Percentiles rank a stretch among this genome's conserved stretches.
These are phyloP conservation scores for Hestina assimilis DNA, from an alignment of 1,140 invertebrate genomes.

Conservation along the genomic window DNA sequence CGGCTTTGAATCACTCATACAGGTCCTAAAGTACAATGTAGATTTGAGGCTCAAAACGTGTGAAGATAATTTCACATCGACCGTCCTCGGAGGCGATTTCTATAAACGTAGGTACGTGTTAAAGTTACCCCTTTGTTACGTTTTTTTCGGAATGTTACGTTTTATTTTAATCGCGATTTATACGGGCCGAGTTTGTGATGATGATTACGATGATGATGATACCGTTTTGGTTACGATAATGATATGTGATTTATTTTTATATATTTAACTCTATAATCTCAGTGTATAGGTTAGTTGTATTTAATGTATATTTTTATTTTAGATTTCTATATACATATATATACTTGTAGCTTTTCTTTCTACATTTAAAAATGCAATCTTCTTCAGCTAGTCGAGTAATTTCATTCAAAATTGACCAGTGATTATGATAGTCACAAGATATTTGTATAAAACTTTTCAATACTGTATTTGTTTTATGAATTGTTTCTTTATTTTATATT, in stretches of 20 bases:
- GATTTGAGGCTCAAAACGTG: slow-evolving; percentile 61
- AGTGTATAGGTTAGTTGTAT: slow-evolving; percentile 58
- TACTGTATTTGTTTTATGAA: slow-evolving; percentile 56
- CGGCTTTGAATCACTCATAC: slow-evolving; percentile 51
- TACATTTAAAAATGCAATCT: slow-evolving; percentile 49
- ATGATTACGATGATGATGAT: slow-evolving; percentile 29
- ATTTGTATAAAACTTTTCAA: slow-evolving; percentile 30
- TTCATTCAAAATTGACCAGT: slow-evolving; percentile 63
- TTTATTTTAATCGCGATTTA: slow-evolving; percentile 13
- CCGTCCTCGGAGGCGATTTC: slow-evolving; percentile 43
- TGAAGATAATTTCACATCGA: slow-evolving; percentile 37
- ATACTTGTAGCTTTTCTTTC: slow-evolving; percentile 19
- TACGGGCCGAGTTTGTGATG: slow-evolving; percentile 42
- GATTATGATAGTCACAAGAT: slow-evolving; percentile 35
- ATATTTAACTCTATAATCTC: slow-evolving; percentile 60
- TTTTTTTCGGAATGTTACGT: slow-evolving; percentile 49
- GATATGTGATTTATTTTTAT: slow-evolving; percentile 72
- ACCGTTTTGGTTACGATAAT: slow-evolving; percentile 49
- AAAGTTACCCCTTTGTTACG: slow-evolving; percentile 67
- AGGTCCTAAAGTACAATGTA: slow-evolving; percentile 67
- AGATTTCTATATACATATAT: slow-evolving; percentile 19
- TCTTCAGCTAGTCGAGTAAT: slow-evolving; percentile 60
- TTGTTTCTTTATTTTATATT: slow-evolving; percentile 60
- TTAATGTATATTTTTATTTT: slow-evolving; percentile 45
- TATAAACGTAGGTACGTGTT: slow-evolving; percentile 41